Percentiles rank a stretch among this genome's conserved stretches.
These are phyloP conservation scores for Menidia beryllina DNA, from an alignment of 2,113 vertebrate species.

Conservation along the genomic window DNA sequence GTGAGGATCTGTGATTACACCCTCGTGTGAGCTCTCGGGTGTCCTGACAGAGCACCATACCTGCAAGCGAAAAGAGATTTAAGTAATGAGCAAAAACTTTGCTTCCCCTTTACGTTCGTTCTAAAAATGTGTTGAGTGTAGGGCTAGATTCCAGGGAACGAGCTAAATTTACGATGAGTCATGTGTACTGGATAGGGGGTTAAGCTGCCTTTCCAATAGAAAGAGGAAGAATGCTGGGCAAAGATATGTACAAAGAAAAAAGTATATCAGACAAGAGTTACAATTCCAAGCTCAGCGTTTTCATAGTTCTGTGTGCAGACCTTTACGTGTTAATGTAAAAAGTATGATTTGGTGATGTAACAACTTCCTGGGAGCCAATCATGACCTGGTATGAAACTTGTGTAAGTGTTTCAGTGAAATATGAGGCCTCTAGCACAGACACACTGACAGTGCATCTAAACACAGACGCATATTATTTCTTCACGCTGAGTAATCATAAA, in stretches of 20 bases:
- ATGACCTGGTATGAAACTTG: neutral
- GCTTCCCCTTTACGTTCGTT: too few species aligned
- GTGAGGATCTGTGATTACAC: slow-evolving; percentile 95
- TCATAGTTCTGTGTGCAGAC: neutral
- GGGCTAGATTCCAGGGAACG: neutral
- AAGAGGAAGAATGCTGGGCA: neutral
- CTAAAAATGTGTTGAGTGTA: neutral
- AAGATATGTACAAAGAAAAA: neutral
- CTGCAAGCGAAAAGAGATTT: slow-evolving; percentile 68
- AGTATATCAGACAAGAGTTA: neutral
- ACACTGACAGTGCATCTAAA: neutral
- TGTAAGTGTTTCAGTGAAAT: neutral
- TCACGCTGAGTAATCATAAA: too few species aligned
- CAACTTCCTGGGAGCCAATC: neutral
- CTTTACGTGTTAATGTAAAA: neutral
- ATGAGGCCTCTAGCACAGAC: neutral
- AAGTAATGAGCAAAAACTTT: neutral
- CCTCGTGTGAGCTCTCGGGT: slow-evolving; percentile 93
- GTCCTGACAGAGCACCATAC: slow-evolving; percentile 97
- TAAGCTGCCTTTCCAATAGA: too few species aligned
- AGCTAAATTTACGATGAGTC: neutral
- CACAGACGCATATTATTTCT: too few species aligned
- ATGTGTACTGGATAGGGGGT: too few species aligned
- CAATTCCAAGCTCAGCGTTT: neutral
- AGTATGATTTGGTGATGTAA: neutral